Evolutionary conservation across 1,140 invertebrate species (phyloP), one percentile per base, ranked within the genome.

Genomic region (Pollicipes pollicipes): DNA sequence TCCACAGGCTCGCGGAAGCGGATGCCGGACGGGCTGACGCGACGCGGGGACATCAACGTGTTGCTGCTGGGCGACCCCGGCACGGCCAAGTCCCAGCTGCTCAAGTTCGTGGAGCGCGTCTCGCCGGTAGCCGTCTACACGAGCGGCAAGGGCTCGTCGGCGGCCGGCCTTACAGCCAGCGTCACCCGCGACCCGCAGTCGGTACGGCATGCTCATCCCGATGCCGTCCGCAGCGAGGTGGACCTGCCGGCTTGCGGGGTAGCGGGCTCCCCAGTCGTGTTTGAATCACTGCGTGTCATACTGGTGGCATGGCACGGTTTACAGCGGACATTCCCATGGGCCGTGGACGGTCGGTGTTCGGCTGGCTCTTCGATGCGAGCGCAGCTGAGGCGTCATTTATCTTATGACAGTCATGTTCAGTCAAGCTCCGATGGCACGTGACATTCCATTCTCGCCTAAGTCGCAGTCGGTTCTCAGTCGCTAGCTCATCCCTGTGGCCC

Each of bases 121-220:
- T 86, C 97, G 0, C 97, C 97, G 0, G 93, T 98, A 77, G 95
- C 88, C 24, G 90, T 98, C 8, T 99, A 99, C 77, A 99, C 97
- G 0, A 98, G 95, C 0, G 97, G 97, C 2, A 99, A 99, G 83
- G 97, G 97, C 0, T 97, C 94, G 72, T 97, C 94, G 77, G 97
- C 97, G 69, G 97, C 97, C 75, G 97, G 97, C 84, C 84, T 99
- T 17, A 99, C 97, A 68, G 97, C 97, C 3, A 98, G 97, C 0
- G 96, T 99, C 30, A 92, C 88, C 72, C 84, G 95, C 76, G 97
- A 99, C 85, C 95, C 95, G 17, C 81, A 84, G 26, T 88, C 94
- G 29, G 92, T 95, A 83, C 85, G 81, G 68, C 63, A 28, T 6
- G 29, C 30, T 3, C 8, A 30, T 8, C 66, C 29, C 29, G 30